Evolutionary conservation across 2,113 vertebrate genomes (phyloP), one percentile per base, ranked within the genome.

Genomic region (Tonatia bakeri): DNA sequence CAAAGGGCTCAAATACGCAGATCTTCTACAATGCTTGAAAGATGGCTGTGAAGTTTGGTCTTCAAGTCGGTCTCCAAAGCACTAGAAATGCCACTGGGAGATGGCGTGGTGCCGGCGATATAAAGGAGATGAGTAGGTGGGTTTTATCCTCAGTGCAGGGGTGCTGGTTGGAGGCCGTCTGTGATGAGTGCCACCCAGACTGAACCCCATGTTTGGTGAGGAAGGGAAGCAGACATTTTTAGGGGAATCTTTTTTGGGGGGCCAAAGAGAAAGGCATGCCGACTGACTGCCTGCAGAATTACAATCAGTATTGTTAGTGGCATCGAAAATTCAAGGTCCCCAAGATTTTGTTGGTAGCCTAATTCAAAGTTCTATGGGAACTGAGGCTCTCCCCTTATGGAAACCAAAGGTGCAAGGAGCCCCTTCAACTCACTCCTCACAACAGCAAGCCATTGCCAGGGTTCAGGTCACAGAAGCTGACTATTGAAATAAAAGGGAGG

Each of bases 101-200:
- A 43, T 0, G 31, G 10, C 8, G 19, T 7, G 1, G 13, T 26
- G 47, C 54, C 24, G 3, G 45, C 7, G 64, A 38, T 3, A 12
- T 5, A 15, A 50, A 59, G 61, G 24, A 31, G 3, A 6, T 8
- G 33, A 9, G 13, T 1, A 19, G 70, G 11, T 38, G 8, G 26
- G 11, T 16, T 31, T 75, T 10, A 5, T 22, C 43, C 43, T 2
- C 8, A 6, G 28, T 1, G 1, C 9, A 5, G 7, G 28, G 43
- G 24, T 8, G 31, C 50, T 31, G n/a, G 26, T 15, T 54, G 31
- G 14, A 56, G 50, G 50, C 22, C 1, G 11, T 33, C 91, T 67
- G 28, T 12, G n/a, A 33, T 6, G 33, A 31, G 4, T 33, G 9
- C 38, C 4, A 0, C 33, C 19, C 52, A 5, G 73, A 31, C n/a